Conservation (phyloP, 2,113 vertebrate genomes). For the Hepsetus odoe region DNA sequence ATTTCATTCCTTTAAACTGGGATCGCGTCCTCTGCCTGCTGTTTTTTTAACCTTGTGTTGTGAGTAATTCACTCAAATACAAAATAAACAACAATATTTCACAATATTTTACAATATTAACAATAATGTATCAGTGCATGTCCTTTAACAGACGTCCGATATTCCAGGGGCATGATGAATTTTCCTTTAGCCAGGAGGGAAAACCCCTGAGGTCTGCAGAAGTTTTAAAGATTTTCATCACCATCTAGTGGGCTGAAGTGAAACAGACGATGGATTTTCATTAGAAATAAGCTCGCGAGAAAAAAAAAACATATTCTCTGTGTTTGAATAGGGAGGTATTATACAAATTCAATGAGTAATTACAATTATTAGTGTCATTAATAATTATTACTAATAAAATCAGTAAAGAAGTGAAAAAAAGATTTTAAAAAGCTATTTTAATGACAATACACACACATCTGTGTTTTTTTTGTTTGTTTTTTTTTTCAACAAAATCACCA, state of each 20-base stretch:
- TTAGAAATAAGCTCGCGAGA: background rate
- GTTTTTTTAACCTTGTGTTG: no score
- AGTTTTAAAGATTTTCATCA: conserved; percentile 5
- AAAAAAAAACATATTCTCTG: background rate
- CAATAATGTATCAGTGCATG: background rate
- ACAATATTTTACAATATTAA: background rate
- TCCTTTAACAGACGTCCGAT: no score
- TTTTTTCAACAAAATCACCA: no score
- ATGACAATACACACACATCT: no score
- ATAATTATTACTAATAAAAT: no score
- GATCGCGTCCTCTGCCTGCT: background rate
- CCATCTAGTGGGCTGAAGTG: conserved; percentile 35
- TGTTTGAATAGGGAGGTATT: background rate
- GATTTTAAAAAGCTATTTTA: no score
- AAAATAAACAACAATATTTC: background rate
- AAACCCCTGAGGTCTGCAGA: background rate
- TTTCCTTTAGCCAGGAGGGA: background rate
- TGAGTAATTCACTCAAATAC: no score
- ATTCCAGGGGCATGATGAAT: background rate
- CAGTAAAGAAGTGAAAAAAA: no score
- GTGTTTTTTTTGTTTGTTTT: no score
- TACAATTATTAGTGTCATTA: no score
- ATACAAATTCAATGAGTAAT: background rate
- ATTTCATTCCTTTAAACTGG: no score
- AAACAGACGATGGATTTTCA: background rate